These are phyloP conservation scores for Planiliza haematocheilus DNA, from an alignment of 2,113 vertebrate species.

Conservation along the genomic window DNA sequence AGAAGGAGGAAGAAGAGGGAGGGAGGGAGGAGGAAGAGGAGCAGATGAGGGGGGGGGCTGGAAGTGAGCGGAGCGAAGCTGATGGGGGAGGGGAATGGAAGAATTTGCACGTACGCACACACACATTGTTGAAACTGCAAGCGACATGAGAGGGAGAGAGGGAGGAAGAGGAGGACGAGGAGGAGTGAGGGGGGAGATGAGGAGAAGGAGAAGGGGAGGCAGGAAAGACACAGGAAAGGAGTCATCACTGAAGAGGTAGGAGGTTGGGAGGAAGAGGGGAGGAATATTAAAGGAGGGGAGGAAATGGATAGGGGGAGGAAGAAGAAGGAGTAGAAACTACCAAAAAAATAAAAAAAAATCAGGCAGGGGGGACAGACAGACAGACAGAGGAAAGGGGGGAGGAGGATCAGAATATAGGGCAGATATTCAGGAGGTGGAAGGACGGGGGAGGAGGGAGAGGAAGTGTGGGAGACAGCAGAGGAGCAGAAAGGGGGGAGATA, in stretches of 20 bases:
- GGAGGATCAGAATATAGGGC: slow-evolving; percentile 45
- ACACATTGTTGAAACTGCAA: slow-evolving; percentile 56
- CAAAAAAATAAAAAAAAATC: neutral
- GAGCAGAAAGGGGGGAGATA: neutral
- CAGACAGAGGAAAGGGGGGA: slow-evolving; percentile 3
- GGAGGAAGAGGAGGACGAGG: slow-evolving; percentile 27
- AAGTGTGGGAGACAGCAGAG: neutral
- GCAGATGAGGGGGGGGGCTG: slow-evolving; percentile 24
- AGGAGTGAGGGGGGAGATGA: slow-evolving; percentile 23
- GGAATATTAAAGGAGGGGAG: slow-evolving; percentile 3
- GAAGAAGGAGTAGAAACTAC: neutral
- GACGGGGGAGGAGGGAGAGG: neutral
- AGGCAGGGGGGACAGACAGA: neutral
- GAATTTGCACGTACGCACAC: slow-evolving; percentile 65
- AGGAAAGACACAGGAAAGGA: slow-evolving; percentile 40
- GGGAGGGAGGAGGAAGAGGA: neutral
- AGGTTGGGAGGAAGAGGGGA: neutral
- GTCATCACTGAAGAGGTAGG: slow-evolving; percentile 30
- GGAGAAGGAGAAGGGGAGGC: slow-evolving; percentile 8
- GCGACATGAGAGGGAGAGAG: slow-evolving; percentile 29
- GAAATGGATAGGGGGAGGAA: neutral
- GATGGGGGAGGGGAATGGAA: slow-evolving; percentile 64
- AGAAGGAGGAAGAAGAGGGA: slow-evolving; percentile 28
- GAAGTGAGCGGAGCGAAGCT: slow-evolving; percentile 60
- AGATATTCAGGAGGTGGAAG: slow-evolving; percentile 36